Percentiles rank a stretch among this genome's conserved stretches.
Conservation (phyloP, 2,888 invertebrate species). For the Diachrysia chrysitis region DNA sequence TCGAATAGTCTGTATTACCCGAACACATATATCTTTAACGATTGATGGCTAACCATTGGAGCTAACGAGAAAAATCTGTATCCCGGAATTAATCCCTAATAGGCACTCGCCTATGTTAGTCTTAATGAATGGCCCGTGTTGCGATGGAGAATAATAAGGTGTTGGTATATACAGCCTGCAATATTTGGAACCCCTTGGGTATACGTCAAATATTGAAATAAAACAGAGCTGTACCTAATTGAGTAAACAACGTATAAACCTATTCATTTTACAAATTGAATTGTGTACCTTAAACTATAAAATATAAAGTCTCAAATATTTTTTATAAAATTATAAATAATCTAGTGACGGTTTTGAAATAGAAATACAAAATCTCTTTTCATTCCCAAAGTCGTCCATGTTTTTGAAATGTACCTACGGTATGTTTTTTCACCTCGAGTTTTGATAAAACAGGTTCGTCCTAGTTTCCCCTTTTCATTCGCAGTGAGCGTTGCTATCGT, state of each 20-base stretch:
- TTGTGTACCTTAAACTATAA: too few relatives aligned
- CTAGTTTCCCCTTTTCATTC: not conserved
- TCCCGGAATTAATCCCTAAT: constrained; percentile 20
- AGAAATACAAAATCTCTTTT: not conserved
- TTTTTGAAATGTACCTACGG: not conserved
- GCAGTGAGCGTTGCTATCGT: not conserved
- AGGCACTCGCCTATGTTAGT: not conserved
- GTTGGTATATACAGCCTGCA: not conserved
- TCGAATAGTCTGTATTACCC: not conserved
- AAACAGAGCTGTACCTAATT: too few relatives aligned
- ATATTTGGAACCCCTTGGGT: too few relatives aligned
- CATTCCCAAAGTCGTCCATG: not conserved
- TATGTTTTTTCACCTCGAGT: not conserved
- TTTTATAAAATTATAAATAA: too few relatives aligned
- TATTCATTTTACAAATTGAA: too few relatives aligned
- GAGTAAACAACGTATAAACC: too few relatives aligned
- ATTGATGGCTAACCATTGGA: constrained; percentile 34
- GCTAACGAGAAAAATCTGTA: constrained; percentile 19
- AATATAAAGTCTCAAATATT: too few relatives aligned
- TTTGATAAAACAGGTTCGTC: constrained; percentile 1
- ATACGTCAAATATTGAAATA: too few relatives aligned
- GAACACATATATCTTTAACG: constrained; percentile 28
- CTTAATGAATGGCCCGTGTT: not conserved
- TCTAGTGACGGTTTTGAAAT: too few relatives aligned
- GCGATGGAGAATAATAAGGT: not conserved